Conservation (phyloP, 2,113 vertebrate genomes). For the Tyrannus savana region DNA sequence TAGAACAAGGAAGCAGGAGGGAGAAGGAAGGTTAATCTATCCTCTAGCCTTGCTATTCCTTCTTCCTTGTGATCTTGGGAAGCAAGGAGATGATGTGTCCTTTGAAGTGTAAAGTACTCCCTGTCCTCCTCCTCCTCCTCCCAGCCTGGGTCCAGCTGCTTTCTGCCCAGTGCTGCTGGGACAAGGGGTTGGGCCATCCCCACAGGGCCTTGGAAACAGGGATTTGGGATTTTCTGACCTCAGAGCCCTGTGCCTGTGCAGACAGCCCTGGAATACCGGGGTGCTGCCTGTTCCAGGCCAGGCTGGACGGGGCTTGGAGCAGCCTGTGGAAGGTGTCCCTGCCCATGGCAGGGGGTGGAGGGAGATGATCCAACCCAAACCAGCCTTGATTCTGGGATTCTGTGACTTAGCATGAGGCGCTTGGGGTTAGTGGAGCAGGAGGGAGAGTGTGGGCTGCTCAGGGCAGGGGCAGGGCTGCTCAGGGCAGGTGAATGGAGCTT, state of each 20-base stretch:
- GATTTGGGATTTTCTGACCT: not conserved
- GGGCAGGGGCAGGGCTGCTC: not conserved
- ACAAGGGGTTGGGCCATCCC: not conserved
- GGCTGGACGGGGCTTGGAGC: not conserved
- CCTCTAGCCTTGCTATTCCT: slow-evolving; percentile 46
- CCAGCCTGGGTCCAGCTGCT: not conserved
- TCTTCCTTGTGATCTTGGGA: slow-evolving; percentile 41
- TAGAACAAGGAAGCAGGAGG: slow-evolving; percentile 41
- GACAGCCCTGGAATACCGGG: not conserved
- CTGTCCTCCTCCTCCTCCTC: not conserved
- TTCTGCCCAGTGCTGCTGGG: not conserved
- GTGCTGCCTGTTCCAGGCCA: not conserved
- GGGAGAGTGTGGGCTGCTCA: not conserved
- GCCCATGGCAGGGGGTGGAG: not conserved
- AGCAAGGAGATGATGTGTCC: slow-evolving; percentile 46
- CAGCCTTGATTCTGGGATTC: not conserved
- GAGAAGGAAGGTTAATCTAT: slow-evolving; percentile 67
- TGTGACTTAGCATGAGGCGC: fast-evolving
- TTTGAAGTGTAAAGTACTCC: slow-evolving; percentile 64
- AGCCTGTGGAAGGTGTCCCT: not conserved
- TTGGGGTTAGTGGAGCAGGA: not conserved
- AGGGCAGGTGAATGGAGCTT: not conserved
- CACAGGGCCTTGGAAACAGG: fast-evolving
- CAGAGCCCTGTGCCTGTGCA: not conserved
- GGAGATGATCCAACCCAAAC: not conserved